Evolutionary conservation across 2,888 invertebrate genomes (phyloP).

Genomic region (Melipona beecheii): DNA sequence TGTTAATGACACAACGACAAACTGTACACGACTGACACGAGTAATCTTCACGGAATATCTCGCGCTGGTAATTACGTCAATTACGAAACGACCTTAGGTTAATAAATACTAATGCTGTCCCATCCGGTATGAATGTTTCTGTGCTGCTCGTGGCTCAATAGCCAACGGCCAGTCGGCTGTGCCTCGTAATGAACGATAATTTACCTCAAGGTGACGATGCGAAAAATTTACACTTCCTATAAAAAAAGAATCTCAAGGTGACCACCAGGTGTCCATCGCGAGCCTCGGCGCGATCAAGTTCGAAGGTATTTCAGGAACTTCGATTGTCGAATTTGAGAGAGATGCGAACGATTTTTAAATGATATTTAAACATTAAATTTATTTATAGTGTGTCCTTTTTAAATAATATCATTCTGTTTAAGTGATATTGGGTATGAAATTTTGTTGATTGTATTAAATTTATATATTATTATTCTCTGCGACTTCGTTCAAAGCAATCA

Average conservation of each 20-base stretch:
- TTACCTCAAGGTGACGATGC: slow-evolving; percentile 53
- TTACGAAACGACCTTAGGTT: slow-evolving; percentile 77
- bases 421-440: too few species aligned
- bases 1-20: neutral
- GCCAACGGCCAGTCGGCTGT: slow-evolving; percentile 19
- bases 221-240: slow-evolving; percentile 46
- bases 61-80: slow-evolving; percentile 77
- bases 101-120: slow-evolving; percentile 76
- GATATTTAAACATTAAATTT: neutral
- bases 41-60: slow-evolving; percentile 73
- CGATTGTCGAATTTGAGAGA: neutral
- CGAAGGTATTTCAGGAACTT: neutral
- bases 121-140: slow-evolving; percentile 66
- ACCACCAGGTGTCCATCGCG: neutral
- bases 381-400: neutral
- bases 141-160: slow-evolving; percentile 23
- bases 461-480: too few species aligned
- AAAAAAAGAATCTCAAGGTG: slow-evolving; percentile 24
- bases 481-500: too few species aligned
- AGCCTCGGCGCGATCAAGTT: too few species aligned
- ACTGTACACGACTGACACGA: slow-evolving; percentile 47
- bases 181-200: slow-evolving; percentile 45
- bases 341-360: too few species aligned
- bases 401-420: too few species aligned
- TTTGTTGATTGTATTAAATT: too few species aligned